A percentile compares a stretch with the other conserved stretches of the same genome.
phyloP scores from a whole-genome alignment of 2,888 invertebrate genomes.

The Polydesmus complanatus region DNA sequence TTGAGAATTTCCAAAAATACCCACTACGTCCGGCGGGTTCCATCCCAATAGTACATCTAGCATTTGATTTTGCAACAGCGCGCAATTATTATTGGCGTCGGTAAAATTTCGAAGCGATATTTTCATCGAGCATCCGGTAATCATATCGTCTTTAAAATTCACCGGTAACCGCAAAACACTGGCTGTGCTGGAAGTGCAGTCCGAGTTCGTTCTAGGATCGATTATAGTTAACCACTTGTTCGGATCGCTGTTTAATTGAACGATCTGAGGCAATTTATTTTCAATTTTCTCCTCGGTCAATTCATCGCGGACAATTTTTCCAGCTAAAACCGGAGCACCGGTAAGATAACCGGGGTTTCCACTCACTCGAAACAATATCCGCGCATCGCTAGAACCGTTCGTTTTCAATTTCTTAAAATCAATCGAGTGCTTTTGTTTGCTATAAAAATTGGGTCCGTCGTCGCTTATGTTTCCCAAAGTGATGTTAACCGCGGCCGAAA shows the following conservation, averaged over 20 bases:
- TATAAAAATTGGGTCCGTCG: background rate
- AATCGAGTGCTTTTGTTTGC: constrained; percentile 2
- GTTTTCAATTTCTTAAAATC: background rate
- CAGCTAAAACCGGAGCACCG: constrained; percentile 8
- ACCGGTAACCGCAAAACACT: background rate
- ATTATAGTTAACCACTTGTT: constrained; percentile 6
- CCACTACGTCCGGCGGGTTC: constrained; percentile 12
- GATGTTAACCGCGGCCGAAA: background rate
- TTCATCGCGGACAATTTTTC: background rate
- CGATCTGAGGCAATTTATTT: background rate
- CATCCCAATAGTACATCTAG: constrained; percentile 5
- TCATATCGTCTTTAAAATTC: constrained; percentile 2
- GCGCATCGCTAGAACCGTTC: background rate
- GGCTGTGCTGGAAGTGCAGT: background rate
- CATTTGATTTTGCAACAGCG: background rate
- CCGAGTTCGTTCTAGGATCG: background rate
- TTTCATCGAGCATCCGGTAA: constrained; percentile 6
- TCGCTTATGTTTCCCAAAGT: constrained; percentile 2
- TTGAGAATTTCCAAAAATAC: constrained; percentile 11
- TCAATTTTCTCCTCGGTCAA: background rate
- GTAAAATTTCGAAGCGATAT: constrained; percentile 3
- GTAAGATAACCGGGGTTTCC: constrained; percentile 13
- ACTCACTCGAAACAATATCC: background rate
- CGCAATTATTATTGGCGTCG: background rate
- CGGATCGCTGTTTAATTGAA: constrained; percentile 3